These are phyloP conservation scores for Celastrina argiolus DNA, from an alignment of 2,888 invertebrate genomes.

Conservation along the genomic window DNA sequence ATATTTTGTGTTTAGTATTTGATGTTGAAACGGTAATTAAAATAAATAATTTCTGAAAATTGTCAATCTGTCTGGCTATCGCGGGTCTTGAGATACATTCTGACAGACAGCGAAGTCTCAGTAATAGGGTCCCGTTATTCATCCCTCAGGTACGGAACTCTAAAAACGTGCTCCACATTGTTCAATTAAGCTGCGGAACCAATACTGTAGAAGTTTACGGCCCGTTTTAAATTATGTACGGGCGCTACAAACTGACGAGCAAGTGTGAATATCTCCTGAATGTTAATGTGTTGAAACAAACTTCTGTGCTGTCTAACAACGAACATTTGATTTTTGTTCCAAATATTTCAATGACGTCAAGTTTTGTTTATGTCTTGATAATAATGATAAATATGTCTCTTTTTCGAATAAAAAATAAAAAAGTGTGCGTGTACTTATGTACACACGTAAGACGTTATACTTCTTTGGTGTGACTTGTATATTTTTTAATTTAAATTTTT, in stretches of 20 bases:
- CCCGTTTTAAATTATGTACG: not conserved
- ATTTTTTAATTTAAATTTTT: no score
- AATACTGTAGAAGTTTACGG: constrained; percentile 27
- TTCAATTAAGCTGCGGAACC: constrained; percentile 33
- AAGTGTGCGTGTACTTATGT: no score
- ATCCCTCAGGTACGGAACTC: no score
- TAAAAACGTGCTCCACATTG: constrained; percentile 19
- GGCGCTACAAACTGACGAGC: not conserved
- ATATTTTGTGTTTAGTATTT: no score
- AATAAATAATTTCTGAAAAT: no score
- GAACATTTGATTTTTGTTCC: constrained; percentile 3
- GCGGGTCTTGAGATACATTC: no score
- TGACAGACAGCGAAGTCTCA: no score
- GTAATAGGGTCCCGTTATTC: no score
- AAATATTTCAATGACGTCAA: not conserved
- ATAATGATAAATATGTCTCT: not conserved
- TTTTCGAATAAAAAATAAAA: not conserved
- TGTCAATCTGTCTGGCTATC: no score
- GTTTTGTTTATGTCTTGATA: not conserved
- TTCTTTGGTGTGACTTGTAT: no score
- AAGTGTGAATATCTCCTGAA: constrained; percentile 7
- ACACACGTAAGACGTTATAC: no score
- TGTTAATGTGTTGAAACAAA: constrained; percentile 6
- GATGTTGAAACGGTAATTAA: no score
- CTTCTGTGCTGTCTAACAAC: not conserved